Evolutionary conservation across 2,888 invertebrate species (phyloP).

Genomic region (Ophioninae sp.): DNA sequence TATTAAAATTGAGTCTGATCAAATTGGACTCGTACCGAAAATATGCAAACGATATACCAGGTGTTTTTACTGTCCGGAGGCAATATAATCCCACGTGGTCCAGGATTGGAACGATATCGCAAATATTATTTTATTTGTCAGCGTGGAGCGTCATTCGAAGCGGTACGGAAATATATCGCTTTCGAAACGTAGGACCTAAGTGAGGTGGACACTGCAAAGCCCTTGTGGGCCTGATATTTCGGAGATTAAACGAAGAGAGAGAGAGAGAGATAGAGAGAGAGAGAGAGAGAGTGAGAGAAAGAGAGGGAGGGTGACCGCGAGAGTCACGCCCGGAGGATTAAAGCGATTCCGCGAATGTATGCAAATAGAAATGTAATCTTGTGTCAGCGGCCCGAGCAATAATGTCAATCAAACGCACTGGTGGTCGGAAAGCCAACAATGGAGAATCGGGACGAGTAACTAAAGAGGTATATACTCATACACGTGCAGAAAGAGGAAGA

Average conservation of each 20-base stretch:
- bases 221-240: constrained; percentile 54
- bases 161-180: constrained; percentile 11
- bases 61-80: background rate
- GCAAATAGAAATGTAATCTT: constrained; percentile 81
- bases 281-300: constrained; percentile 51
- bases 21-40: background rate
- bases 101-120: background rate
- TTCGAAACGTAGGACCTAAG: constrained; percentile 51
- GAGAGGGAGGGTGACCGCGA: constrained; percentile 39
- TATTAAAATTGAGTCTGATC: background rate
- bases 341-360: constrained; percentile 79
- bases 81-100: background rate
- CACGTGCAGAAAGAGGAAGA: constrained; percentile 15
- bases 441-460: constrained; percentile 73
- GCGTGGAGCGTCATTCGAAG: constrained; percentile 1
- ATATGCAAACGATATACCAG: background rate
- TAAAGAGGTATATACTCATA: constrained; percentile 10
- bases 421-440: constrained; percentile 80
- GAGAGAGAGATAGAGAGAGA: constrained; percentile 57
- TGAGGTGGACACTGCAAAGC: constrained; percentile 42
- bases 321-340: constrained; percentile 68
- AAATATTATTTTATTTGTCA: constrained; percentile 35
- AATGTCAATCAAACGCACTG: constrained; percentile 81
- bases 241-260: constrained; percentile 58
- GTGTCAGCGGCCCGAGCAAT: constrained; percentile 81